Percentiles rank a stretch among this genome's conserved stretches.
Conservation (phyloP, 2,113 vertebrate genomes). For the Rhegmatorhina hoffmannsi region DNA sequence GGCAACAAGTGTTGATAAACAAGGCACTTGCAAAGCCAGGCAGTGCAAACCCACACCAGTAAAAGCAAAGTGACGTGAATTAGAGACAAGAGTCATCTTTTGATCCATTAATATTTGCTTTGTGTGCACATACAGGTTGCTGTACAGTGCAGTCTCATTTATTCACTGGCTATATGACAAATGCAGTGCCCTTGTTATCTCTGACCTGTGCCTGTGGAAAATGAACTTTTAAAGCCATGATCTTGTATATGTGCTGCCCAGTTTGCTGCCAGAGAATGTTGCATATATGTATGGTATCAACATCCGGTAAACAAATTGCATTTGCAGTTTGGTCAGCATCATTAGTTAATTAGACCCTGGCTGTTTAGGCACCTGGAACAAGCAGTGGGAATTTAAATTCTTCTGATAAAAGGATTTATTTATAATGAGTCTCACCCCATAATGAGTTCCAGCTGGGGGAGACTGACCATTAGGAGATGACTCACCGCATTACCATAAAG, state of each 20-base stretch:
- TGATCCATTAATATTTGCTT: neutral
- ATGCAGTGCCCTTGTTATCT: neutral
- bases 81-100: neutral
- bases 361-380: slow-evolving; percentile 60
- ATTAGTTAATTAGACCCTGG: slow-evolving; percentile 64
- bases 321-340: slow-evolving; percentile 36
- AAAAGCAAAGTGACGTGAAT: neutral
- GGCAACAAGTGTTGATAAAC: slow-evolving; percentile 25
- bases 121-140: neutral
- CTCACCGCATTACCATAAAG: slow-evolving; percentile 33
- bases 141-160: neutral
- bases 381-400: slow-evolving; percentile 53
- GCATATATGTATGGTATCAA: neutral
- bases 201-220: neutral
- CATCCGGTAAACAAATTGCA: slow-evolving; percentile 4
- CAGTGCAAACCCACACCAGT: neutral
- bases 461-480: slow-evolving; percentile 45
- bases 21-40: neutral
- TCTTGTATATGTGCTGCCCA: neutral
- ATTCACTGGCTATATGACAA: neutral
- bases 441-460: slow-evolving; percentile 31
- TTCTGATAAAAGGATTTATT: slow-evolving; percentile 69
- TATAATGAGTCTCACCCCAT: slow-evolving; percentile 51
- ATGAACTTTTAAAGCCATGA: neutral
- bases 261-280: neutral